Evolutionary conservation across 2,888 invertebrate species (phyloP), one percentile per base, ranked within the genome.

Genomic region (Periphyllus acericola): DNA sequence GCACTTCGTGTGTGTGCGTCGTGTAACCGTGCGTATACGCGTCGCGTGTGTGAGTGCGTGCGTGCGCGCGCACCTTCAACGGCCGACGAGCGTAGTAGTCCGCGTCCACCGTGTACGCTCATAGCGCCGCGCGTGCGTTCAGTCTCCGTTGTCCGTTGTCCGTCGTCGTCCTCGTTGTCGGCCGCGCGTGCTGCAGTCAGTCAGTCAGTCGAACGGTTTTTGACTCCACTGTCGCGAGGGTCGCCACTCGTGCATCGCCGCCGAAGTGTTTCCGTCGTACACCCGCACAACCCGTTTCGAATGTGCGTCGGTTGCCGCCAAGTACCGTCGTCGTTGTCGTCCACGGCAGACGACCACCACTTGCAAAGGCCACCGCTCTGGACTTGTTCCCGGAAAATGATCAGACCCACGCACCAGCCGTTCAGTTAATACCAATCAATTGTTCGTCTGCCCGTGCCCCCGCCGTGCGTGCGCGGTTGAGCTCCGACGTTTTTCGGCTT

Each of bases 261-360:
- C 8, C 4, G 25, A 11, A 0, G 75, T 75, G 36, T 83, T 72
- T 29, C 40, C 40, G 66, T 76, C 83, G 40, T 46, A 32, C 60
- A 83, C 83, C 36, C 60, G 74, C 40, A 14, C 36, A 66, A 85
- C 46, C 79, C 84, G 81, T 87, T 87, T 87, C 87, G 87, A 87
- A 87, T 87, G 87, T 87, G 87, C 87, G 87, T 87, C 87, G 87
- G 87, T 87, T 87, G 87, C 60, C 80, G 32, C 32, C 74, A 87
- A 87, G 40, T 81, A 81, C 80, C 87, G 81, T 75, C 81, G 87
- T 86, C 79, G 86, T 86, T 72, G 86, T 87, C 87, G 87, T 87
- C 87, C 81, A 66, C 87, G 80, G 80, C 79, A 80, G 87, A 81
- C 87, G 74, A 81, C 78, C 79, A 86, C 87, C 87, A 80, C 71